phyloP scores from a whole-genome alignment of 2,888 invertebrate genomes.

The Unio delphinus region DNA sequence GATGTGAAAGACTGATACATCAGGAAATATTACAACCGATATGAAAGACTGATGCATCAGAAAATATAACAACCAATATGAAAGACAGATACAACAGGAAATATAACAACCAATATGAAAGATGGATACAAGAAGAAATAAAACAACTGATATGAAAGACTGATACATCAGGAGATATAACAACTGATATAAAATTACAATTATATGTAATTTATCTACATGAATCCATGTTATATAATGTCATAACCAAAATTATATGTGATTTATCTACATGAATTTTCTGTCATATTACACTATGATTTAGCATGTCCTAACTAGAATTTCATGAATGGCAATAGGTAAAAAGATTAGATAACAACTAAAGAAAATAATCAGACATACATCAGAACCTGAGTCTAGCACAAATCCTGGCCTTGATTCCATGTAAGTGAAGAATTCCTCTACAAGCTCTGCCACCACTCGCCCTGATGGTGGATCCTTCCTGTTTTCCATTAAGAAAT shows the following conservation, averaged over 20 bases:
- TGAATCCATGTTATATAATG: too few relatives aligned
- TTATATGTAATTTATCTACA: too few relatives aligned
- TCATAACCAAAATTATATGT: neutral
- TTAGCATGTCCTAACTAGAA: neutral
- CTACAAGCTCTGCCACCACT: conserved; percentile 66
- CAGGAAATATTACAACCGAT: too few relatives aligned
- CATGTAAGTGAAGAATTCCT: conserved; percentile 67
- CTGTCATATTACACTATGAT: neutral
- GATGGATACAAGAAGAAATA: too few relatives aligned
- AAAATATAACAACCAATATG: too few relatives aligned
- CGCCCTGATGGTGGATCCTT: conserved; percentile 66
- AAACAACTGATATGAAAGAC: too few relatives aligned
- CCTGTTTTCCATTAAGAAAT: conserved; percentile 36
- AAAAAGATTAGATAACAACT: neutral
- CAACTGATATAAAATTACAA: too few relatives aligned
- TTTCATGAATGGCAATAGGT: neutral
- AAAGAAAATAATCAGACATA: conserved; percentile 24
- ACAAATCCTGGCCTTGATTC: conserved; percentile 64
- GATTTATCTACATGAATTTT: neutral
- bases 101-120: too few relatives aligned
- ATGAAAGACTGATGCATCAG: too few relatives aligned
- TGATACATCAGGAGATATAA: too few relatives aligned
- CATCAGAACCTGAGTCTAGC: conserved; percentile 61
- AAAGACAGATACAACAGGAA: too few relatives aligned
- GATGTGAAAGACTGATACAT: too few relatives aligned